Evolutionary conservation across 2,113 vertebrate species (phyloP), one percentile per base, ranked within the genome.

Genomic region (Crocuta crocuta): DNA sequence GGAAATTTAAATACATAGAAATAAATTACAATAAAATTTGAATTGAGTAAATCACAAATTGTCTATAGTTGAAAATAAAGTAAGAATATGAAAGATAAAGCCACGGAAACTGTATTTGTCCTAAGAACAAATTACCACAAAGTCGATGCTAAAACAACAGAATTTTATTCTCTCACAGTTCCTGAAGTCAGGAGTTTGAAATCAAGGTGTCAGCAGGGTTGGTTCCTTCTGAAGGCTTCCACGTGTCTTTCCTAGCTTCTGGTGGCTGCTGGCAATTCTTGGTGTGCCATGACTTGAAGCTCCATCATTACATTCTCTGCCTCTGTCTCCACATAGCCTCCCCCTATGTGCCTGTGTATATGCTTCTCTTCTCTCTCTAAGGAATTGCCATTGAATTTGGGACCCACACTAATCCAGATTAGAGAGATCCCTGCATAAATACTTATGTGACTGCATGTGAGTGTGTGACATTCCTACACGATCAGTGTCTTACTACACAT

Each of bases 1-100:
- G 53, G 26, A 39, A 86, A 97, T 9, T 86, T 92, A 68, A 95
- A 78, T 80, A 16, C 71, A 31, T 65, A 87, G 26, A 86, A 63
- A 89, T 82, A 65, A 73, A 74, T 65, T 68, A 24, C 39, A 94
- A 87, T 85, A n/a, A 92, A 73, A 23, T 66, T 80, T 87, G 39
- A 87, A 81, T 82, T 78, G 31, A n/a, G 31, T 73, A 21, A 95
- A 87, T 79, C 45, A 73, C n/a, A 95, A 68, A 45, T 31, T 96
- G 16, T 17, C 74, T 88, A 31, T 55, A 13, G 23, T 92, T 24
- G 65, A 89, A 93, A 89, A 70, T 81, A 71, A 80, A 83, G 63
- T 95, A n/a, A 78, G 35, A 81, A 58, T 87, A 35, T 58, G 48
- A 58, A 91, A 61, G 21, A 87, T 61, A 92, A 89, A 83, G 17